Evolutionary conservation across 2,888 invertebrate species (phyloP).

Genomic region (Palloptera scutellata): DNA sequence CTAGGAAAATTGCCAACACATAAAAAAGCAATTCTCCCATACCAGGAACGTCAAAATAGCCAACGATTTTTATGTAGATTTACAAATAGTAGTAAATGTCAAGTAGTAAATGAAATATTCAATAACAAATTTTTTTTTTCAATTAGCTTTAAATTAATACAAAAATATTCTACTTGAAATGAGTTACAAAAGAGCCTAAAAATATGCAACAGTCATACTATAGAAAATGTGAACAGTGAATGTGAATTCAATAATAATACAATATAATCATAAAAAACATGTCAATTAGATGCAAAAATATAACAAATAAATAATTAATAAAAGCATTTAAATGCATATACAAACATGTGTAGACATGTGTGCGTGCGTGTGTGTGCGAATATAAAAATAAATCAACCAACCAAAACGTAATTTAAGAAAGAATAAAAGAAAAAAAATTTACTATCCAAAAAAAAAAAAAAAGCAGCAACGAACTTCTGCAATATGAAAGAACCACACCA

Average conservation of each 20-base stretch:
- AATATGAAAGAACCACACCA: conserved; percentile 25
- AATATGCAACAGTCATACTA: neutral
- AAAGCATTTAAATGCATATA: neutral
- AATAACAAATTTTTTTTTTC: too few relatives aligned
- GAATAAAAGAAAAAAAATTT: neutral
- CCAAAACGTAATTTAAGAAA: conserved; percentile 25
- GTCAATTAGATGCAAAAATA: neutral
- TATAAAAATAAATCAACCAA: neutral
- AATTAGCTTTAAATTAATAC: neutral
- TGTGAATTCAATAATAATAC: neutral
- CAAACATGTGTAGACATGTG: neutral
- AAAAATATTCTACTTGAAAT: neutral
- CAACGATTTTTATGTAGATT: too few relatives aligned
- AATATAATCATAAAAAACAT: neutral
- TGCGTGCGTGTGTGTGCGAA: neutral
- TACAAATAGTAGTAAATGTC: too few relatives aligned
- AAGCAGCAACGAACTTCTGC: conserved; percentile 21
- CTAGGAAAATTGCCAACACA: too few relatives aligned
- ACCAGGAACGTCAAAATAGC: too few relatives aligned
- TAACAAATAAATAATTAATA: neutral
- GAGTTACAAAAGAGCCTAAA: neutral
- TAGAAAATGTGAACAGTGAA: neutral
- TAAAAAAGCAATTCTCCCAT: too few relatives aligned
- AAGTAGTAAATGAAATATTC: too few relatives aligned
- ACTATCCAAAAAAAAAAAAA: conserved; percentile 6